Evolutionary conservation across 2,113 vertebrate species (phyloP), one percentile per base, ranked within the genome.

Genomic region (Carettochelys insculpta): DNA sequence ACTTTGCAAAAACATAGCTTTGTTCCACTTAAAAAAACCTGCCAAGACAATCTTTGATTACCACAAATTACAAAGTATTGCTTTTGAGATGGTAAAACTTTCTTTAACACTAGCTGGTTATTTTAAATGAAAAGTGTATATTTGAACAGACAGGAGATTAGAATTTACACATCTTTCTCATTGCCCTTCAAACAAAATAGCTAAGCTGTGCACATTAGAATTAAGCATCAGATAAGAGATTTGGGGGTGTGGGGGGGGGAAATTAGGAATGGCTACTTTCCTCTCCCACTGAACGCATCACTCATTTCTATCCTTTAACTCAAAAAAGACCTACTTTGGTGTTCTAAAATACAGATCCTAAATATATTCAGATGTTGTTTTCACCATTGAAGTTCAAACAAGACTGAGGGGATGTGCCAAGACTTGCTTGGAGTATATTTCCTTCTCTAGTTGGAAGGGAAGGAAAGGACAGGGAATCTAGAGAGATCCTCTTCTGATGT

Each of bases 1-100:
- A 45, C 14, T 84, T 82, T 8, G 61, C 48, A 47, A 76, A 95
- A 94, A 92, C 53, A 86, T 0, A 1, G 76, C 22, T 92, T 86
- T 78, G 29, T 68, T 92, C 48, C 11, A 68, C 68, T 94, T 93
- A 82, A 80, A 91, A n/a, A 83, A 77, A 10, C 19, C 53, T 89
- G 80, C 51, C 85, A 93, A 92, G 31, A 10, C 83, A 93, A 93
- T 79, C 25, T 85, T 92, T 93, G 68, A 11, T 87, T 96, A n/a
- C 58, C n/a, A 88, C 45, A 86, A 86, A 58, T 73, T 83, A 86
- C 2, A 88, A 94, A 88, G 9, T 0, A 6, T 52, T 94, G 43
- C 80, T 82, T 82, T 79, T 82, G 52, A 86, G 48, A 80, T 22
- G 71, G 12, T 83, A 90, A 93, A 27, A 90, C 54, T 22, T 77